These are phyloP conservation scores for Chaenogobius annularis DNA, from an alignment of 2,113 vertebrate genomes.

Conservation along the genomic window DNA sequence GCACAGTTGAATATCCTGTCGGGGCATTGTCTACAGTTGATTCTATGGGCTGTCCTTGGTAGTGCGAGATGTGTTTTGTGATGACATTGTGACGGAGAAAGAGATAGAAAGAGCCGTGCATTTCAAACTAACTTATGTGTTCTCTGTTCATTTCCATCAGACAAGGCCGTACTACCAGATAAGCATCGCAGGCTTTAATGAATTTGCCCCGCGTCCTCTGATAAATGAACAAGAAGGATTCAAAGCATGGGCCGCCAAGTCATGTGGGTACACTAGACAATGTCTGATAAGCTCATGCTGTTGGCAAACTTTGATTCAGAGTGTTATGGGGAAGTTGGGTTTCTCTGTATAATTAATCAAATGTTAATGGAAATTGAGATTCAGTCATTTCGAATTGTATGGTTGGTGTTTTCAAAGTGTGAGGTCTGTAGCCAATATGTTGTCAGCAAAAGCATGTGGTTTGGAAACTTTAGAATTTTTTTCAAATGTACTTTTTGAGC, in stretches of 20 bases:
- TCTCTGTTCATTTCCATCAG: slow-evolving; percentile 23
- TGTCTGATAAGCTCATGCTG: slow-evolving; percentile 6
- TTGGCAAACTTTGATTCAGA: slow-evolving; percentile 18
- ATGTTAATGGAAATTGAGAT: too few relatives aligned
- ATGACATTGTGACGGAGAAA: slow-evolving; percentile 25
- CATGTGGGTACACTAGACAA: not conserved
- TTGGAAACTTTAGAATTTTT: too few relatives aligned
- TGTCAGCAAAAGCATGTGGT: too few relatives aligned
- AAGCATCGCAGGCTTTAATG: slow-evolving; percentile 24
- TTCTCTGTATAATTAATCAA: too few relatives aligned
- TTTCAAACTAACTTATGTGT: slow-evolving; percentile 25
- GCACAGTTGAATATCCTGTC: not conserved
- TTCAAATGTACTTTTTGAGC: too few relatives aligned
- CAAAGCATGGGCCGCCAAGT: slow-evolving; percentile 6
- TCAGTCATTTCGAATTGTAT: too few relatives aligned
- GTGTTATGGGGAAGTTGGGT: not conserved
- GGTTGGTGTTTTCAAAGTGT: too few relatives aligned
- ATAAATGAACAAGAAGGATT: slow-evolving; percentile 36
- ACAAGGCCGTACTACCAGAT: slow-evolving; percentile 22
- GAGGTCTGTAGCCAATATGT: too few relatives aligned
- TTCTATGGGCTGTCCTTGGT: slow-evolving; percentile 15
- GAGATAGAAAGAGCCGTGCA: not conserved
- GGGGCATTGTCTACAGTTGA: slow-evolving; percentile 15
- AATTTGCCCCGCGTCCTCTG: slow-evolving; percentile 25
- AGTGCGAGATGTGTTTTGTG: slow-evolving; percentile 15